These are phyloP conservation scores for Echiichthys vipera DNA, from an alignment of 2,797 vertebrate genomes.

Conservation along the genomic window DNA sequence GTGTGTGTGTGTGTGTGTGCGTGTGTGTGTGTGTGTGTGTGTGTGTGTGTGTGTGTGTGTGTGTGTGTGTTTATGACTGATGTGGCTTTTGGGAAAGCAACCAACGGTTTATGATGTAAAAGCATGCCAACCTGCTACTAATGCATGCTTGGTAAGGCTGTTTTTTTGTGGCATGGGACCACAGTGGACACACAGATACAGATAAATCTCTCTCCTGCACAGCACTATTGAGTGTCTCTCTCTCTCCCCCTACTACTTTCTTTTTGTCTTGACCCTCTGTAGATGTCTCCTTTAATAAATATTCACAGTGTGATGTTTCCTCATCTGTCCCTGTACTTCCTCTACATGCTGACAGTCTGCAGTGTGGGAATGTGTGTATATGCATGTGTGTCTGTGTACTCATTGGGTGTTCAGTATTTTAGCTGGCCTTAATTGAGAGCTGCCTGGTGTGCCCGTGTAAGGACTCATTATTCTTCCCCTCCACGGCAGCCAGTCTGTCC, in stretches of 20 bases:
- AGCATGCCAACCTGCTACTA: slow-evolving; percentile 77
- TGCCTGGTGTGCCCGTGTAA: slow-evolving; percentile 45
- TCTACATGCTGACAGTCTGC: slow-evolving; percentile 50
- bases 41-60: slow-evolving; percentile 24
- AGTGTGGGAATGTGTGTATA: slow-evolving; percentile 18
- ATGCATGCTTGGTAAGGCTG: slow-evolving; percentile 66
- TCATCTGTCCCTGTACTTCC: slow-evolving; percentile 58
- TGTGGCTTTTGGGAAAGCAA: slow-evolving; percentile 64
- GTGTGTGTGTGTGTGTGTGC: slow-evolving; percentile 18
- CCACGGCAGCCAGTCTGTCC: slow-evolving; percentile 38
- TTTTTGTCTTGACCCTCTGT: slow-evolving; percentile 58
- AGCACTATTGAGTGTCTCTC: slow-evolving; percentile 20
- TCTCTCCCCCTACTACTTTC: slow-evolving; percentile 19
- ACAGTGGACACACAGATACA: slow-evolving; percentile 48
- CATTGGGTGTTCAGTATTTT: slow-evolving; percentile 50
- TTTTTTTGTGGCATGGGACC: slow-evolving; percentile 50
- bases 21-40: slow-evolving; percentile 18
- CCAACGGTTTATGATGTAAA: slow-evolving; percentile 77
- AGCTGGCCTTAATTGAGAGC: slow-evolving; percentile 63
- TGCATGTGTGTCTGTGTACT: slow-evolving; percentile 21
- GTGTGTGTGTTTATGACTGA: slow-evolving; percentile 40
- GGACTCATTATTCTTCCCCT: slow-evolving; percentile 57
- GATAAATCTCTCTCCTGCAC: slow-evolving; percentile 54
- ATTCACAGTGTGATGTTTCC: slow-evolving; percentile 62
- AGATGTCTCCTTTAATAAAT: slow-evolving; percentile 74